Base-by-base conservation (phyloP, 2,888 invertebrate genomes). In the Morpho achilles region DNA sequence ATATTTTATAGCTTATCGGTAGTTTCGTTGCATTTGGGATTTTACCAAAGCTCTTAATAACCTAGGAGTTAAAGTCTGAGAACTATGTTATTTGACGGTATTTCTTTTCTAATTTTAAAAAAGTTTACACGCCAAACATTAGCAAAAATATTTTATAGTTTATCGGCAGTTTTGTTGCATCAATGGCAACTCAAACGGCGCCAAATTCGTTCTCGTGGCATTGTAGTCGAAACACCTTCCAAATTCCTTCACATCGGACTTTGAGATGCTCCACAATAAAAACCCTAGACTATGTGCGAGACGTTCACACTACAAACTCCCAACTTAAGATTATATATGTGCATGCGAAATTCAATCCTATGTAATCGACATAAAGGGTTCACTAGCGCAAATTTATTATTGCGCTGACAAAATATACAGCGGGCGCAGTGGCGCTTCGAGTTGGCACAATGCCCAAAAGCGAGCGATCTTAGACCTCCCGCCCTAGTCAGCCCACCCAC, bases 231-330 rank as follows among this genome's bases (percentile, higher is more conserved):
- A 61, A 50, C 59, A 51, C 55, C 55, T 50, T 50, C 53, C 43
- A 58, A 62, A 62, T 61, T 62, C 58, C 62, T 60, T 46, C 45
- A 7, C 50, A 50, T 51, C 72, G 76, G 77, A 79, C 76, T 82
- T 81, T 80, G 80, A 47, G 77, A 82, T 82, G 75, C 76, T 84
- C 79, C 76, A 75, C 80, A 81, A 80, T 70, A 82, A 84, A 80
- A 83, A 77, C 73, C 78, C 80, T 84, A 87, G 85, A 86, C 84
- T 79, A 76, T 75, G 74, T 76, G 75, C 82, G 84, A 85, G 84
- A 85, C 84, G 77, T 81, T 82, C 77, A 75, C 74, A 79, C 77
- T 70, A 74, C 53, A 40, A 22, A n/a, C 39, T 32, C 48, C 59
- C 50, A 53, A 10, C 46, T 49, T 51, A 23, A 32, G 8, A 42